Evolutionary conservation across 2,113 vertebrate genomes (phyloP), one percentile per base, ranked within the genome.

Genomic region (Poecilia latipinna): DNA sequence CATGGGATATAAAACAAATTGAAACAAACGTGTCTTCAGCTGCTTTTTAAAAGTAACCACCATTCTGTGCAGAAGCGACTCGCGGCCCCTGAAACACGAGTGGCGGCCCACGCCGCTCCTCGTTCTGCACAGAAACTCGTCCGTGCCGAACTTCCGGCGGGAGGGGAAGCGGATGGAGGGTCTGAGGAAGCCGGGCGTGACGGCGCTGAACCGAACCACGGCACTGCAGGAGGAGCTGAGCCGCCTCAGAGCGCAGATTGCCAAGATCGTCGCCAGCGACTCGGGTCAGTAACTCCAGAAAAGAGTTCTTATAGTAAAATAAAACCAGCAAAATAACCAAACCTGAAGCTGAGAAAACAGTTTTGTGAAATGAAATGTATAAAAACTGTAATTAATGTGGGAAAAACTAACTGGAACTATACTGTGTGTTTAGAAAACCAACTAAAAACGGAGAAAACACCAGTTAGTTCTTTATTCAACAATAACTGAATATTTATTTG

Each of bases 61-160:
- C 73, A 1, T 78, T 81, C 2, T 83, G 1, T 67, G 71, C 75
- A 99, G 98, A 86, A 99, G 97, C 0, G 98, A 99, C 88, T 81
- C 95, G 0, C 97, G 98, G 6, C 98, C 98, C 0, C 91, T 99
- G 76, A 96, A 97, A 90, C 97, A 99, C 48, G 97, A 97, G 60
- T 99, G 98, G 98, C 95, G 97, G 82, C 98, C 98, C 0, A 99
- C 97, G 12, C 97, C 98, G 39, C 95, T 99, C 88, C 95, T 97
- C 0, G 96, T 99, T 26, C 97, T 99, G 77, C 98, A 99, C 77
- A 95, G 98, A 32, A 99, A 99, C 72, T 97, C 98, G 11, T 99
- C 98, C 0, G 98, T 99, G 75, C 98, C 98, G 82, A 99, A 99
- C 93, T 95, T 99, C 80, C 96, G 97, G 61, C 96, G 95, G 29